phyloP scores from a whole-genome alignment of 2,888 invertebrate genomes.

The Agriopis leucophaearia region DNA sequence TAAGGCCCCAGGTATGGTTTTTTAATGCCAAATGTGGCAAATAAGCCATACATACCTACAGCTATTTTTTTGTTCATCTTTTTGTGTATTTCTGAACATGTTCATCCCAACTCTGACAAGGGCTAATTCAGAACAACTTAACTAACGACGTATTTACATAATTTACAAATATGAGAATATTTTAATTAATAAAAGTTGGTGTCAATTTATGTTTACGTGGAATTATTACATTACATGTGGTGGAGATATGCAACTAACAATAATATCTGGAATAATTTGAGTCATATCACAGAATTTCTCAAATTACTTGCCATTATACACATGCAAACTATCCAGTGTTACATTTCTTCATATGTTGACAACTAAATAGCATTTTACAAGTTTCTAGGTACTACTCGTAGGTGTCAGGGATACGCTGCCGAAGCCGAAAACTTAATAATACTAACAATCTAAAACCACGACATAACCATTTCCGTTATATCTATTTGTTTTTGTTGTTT shows the following conservation, averaged over 20 bases:
- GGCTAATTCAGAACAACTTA: slow-evolving; percentile 50
- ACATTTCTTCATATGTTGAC: not conserved
- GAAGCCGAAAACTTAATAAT: too few species aligned
- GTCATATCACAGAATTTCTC: not conserved
- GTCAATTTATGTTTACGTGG: slow-evolving; percentile 15
- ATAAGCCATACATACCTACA: too few species aligned
- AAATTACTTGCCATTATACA: not conserved
- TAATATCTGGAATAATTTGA: not conserved
- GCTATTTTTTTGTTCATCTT: too few species aligned
- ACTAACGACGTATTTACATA: slow-evolving; percentile 75
- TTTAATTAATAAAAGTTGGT: slow-evolving; percentile 25
- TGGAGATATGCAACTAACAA: slow-evolving; percentile 5
- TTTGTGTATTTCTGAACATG: not conserved
- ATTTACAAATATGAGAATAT: slow-evolving; percentile 65
- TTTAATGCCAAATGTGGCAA: too few species aligned
- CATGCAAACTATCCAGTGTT: slow-evolving; percentile 4
- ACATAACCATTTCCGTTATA: too few species aligned
- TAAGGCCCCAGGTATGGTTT: too few species aligned
- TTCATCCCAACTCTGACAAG: slow-evolving; percentile 5
- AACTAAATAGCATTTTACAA: slow-evolving; percentile 4
- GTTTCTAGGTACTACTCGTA: slow-evolving; percentile 23
- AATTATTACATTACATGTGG: slow-evolving; percentile 13
- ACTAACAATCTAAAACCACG: too few species aligned
- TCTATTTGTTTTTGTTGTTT: too few species aligned
- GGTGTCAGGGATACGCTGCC: too few species aligned